These are phyloP conservation scores for Tetrapedia diversipes DNA, from an alignment of 2,888 invertebrate genomes.

Conservation along the genomic window DNA sequence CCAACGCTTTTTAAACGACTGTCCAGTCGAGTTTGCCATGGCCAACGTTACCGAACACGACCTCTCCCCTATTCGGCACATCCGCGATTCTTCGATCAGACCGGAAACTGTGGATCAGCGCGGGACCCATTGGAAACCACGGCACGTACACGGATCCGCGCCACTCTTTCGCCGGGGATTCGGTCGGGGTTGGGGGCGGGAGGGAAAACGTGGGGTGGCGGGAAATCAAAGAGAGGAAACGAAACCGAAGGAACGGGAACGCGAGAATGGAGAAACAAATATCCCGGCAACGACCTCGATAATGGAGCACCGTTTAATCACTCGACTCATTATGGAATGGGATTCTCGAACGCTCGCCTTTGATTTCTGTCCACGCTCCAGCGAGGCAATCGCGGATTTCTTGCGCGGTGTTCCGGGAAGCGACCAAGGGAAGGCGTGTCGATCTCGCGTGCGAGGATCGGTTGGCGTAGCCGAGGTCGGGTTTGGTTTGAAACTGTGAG, in stretches of 20 bases:
- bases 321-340: conserved; percentile 20
- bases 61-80: too few species aligned
- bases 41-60: conserved; percentile 2
- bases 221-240: conserved; percentile 43
- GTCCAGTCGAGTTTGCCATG: conserved; percentile 22
- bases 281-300: conserved; percentile 4
- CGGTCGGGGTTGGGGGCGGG: conserved; percentile 28
- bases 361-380: neutral
- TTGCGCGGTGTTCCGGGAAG: neutral
- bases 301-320: conserved; percentile 26
- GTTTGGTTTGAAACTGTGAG: too few species aligned
- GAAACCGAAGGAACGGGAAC: neutral
- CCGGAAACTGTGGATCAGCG: conserved; percentile 38
- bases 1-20: conserved; percentile 48
- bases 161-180: conserved; percentile 38
- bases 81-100: conserved; percentile 51
- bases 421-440: too few species aligned
- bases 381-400: neutral
- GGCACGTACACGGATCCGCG: conserved; percentile 47
- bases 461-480: too few species aligned
- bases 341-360: conserved; percentile 3
- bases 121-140: conserved; percentile 32
- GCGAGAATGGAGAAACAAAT: conserved; percentile 14
- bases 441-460: too few species aligned
- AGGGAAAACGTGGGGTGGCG: too few species aligned